Evolutionary conservation across 2,888 invertebrate species (phyloP).

Genomic region (Caenorhabditis plicata): DNA sequence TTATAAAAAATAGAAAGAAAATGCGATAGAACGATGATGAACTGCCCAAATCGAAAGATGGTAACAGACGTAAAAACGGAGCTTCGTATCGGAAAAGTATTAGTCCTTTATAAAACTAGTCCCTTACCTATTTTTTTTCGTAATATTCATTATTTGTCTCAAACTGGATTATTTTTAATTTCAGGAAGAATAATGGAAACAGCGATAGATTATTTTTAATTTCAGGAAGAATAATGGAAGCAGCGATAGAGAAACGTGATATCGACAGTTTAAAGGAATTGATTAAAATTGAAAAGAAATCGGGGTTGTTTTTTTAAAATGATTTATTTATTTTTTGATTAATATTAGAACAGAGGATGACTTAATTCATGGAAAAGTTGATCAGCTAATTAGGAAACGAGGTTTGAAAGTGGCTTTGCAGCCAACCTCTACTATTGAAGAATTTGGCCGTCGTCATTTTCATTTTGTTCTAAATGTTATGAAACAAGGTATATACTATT

Average conservation of each 20-base stretch:
- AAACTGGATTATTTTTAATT: background rate
- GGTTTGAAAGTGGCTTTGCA: constrained; percentile 16
- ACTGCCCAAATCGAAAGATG: too few species aligned
- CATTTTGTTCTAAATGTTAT: constrained; percentile 27
- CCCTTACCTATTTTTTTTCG: too few species aligned
- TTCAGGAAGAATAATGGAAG: constrained; percentile 21
- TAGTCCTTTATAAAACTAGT: too few species aligned
- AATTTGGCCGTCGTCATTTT: constrained; percentile 20
- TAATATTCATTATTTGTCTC: too few species aligned
- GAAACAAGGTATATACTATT: constrained; percentile 11
- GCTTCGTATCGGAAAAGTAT: too few species aligned
- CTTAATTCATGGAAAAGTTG: constrained; percentile 13
- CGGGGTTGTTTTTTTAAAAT: constrained; percentile 7
- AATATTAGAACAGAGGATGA: constrained; percentile 26
- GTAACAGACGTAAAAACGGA: too few species aligned
- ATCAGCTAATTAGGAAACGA: constrained; percentile 20
- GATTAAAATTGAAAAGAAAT: constrained; percentile 19
- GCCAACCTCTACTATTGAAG: constrained; percentile 12
- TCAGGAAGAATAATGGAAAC: constrained; percentile 20
- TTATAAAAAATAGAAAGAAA: too few species aligned
- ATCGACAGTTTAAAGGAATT: constrained; percentile 20
- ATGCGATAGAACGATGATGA: too few species aligned
- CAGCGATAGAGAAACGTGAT: constrained; percentile 23
- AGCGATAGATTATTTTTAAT: constrained; percentile 3
- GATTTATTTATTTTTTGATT: too few species aligned